Percentiles rank a stretch among this genome's conserved stretches.
phyloP scores from a whole-genome alignment of 2,888 invertebrate species.

The Rhingia rostrata region DNA sequence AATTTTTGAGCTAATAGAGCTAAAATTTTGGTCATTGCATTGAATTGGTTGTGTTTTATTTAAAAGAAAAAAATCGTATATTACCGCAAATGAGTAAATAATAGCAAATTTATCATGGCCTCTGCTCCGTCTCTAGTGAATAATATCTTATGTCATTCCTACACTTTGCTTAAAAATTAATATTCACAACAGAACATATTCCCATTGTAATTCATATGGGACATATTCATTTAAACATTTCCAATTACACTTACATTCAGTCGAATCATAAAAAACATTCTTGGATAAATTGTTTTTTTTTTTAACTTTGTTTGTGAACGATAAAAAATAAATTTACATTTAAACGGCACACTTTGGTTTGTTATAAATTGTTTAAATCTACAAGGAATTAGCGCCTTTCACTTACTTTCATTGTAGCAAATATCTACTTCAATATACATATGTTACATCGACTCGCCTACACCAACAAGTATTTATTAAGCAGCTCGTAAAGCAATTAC shows the following conservation, averaged over 20 bases:
- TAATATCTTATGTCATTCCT: too few relatives aligned
- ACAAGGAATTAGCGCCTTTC: slow-evolving; percentile 33
- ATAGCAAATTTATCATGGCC: too few relatives aligned
- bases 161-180: background rate
- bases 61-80: too few relatives aligned
- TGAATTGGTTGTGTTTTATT: too few relatives aligned
- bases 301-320: slow-evolving; percentile 4
- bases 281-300: background rate
- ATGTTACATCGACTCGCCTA: slow-evolving; percentile 6
- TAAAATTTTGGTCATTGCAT: too few relatives aligned
- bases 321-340: slow-evolving; percentile 5
- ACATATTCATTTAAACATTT: slow-evolving; percentile 6
- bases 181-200: background rate
- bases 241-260: background rate
- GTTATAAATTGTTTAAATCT: slow-evolving; percentile 26
- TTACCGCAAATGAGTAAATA: too few relatives aligned
- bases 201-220: slow-evolving; percentile 8
- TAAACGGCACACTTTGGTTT: too few relatives aligned
- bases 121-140: too few relatives aligned
- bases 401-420: slow-evolving; percentile 14
- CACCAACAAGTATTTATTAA: slow-evolving; percentile 32
- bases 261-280: slow-evolving; percentile 13
- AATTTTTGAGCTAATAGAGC: too few relatives aligned
- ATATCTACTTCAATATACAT: background rate
- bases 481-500: slow-evolving; percentile 29